Evolutionary conservation across 2,888 invertebrate genomes (phyloP), one percentile per base, ranked within the genome.

Genomic region (Thereva unica): DNA sequence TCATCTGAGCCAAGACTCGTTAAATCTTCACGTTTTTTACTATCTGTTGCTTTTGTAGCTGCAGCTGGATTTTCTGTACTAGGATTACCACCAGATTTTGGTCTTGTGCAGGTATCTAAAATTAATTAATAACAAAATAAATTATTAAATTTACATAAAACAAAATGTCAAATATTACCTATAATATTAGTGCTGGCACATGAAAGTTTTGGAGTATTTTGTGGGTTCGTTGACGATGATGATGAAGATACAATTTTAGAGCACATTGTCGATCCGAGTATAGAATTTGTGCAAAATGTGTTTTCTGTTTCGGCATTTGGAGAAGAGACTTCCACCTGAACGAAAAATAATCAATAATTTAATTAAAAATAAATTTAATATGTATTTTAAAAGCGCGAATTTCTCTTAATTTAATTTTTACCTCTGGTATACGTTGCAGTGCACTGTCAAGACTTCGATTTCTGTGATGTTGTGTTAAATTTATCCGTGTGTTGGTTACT

Each of bases 361-460:
- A 45, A 49, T 9, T 6, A 40, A 44, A 34, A 42, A 66, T 23
- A 40, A 56, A 50, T 50, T 38, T 9, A 53, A 66, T 42, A 50
- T n/a, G n/a, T n/a, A 23, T 2, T 23, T 23, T 23, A 23, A 23
- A 23, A 23, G 23, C 23, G 23, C 23, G 2, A 23, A 2, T 35
- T 52, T 4, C 23, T 10, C 34, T 10, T 8, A 49, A 49, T 49
- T 10, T 47, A 47, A 10, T 47, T 23, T n/a, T 77, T 71, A 81
- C 92, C 84, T 93, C 93, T 69, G 93, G 93, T 78, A 94, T 93
- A 80, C 92, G 85, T 80, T 93, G 93, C 71, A 93, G 85, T 69
- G 93, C 94, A 67, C 93, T 94, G 80, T 95, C 94, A 79, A 94
- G 83, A 78, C 93, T 93, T 72, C 94, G 87, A 84, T 94, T 94